A percentile compares a stretch with the other conserved stretches of the same genome.
phyloP scores from a whole-genome alignment of 1,140 invertebrate genomes.

The Hirudo medicinalis region DNA sequence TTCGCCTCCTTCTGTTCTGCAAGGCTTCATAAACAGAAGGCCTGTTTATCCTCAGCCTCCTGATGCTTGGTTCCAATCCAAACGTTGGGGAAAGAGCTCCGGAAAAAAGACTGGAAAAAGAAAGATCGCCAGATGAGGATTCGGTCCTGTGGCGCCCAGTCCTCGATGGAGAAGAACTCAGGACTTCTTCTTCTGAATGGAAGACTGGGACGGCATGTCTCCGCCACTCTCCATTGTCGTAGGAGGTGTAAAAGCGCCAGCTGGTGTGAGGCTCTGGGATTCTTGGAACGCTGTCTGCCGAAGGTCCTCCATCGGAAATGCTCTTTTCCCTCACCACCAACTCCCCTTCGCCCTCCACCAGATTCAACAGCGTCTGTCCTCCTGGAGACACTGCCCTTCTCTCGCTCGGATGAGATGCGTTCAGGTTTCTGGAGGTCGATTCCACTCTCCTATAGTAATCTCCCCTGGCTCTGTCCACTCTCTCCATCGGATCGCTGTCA shows the following conservation, averaged over 20 bases:
- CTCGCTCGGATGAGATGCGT: not conserved
- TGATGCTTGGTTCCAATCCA: not conserved
- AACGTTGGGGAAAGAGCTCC: not conserved
- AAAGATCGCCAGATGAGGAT: not conserved
- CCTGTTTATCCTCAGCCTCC: slow-evolving; percentile 2
- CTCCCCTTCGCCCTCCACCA: not conserved
- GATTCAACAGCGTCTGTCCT: not conserved
- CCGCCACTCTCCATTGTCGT: slow-evolving; percentile 16
- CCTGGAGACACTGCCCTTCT: not conserved
- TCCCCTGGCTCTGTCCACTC: not conserved
- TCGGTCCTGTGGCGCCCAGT: not conserved
- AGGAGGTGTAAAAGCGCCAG: slow-evolving; percentile 17
- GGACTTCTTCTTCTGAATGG: slow-evolving; percentile 1
- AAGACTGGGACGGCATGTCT: slow-evolving; percentile 14
- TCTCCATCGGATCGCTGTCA: not conserved
- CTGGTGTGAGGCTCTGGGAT: slow-evolving; percentile 15
- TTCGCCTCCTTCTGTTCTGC: slow-evolving; percentile 1
- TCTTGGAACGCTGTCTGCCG: not conserved
- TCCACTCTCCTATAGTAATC: slow-evolving; percentile 4
- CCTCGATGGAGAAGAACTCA: not conserved
- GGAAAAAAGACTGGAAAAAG: not conserved
- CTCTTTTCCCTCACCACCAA: not conserved
- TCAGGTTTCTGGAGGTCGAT: not conserved
- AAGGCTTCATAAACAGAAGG: not conserved
- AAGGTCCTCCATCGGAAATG: slow-evolving; percentile 4